Conservation (phyloP, 1,140 invertebrate species). For the Halictus rubicundus region DNA sequence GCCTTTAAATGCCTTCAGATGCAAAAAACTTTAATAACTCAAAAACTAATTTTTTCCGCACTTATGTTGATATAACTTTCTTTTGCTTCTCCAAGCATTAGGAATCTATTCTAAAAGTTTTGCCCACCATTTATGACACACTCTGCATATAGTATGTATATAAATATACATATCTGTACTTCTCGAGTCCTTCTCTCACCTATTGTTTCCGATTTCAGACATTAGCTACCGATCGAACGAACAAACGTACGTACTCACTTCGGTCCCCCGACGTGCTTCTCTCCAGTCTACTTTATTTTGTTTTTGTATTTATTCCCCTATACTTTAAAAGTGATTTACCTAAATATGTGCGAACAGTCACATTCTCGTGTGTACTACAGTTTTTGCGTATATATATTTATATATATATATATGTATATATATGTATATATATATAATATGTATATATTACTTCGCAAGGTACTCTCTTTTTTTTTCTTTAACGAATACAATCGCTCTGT, state of each 20-base stretch:
- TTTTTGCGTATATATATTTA: constrained; percentile 68
- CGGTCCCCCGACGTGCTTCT: constrained; percentile 51
- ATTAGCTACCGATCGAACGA: constrained; percentile 42
- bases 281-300: constrained; percentile 57
- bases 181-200: neutral
- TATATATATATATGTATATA: constrained; percentile 61
- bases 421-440: constrained; percentile 64
- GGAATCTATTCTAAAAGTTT: too few relatives aligned
- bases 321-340: constrained; percentile 72
- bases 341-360: constrained; percentile 68
- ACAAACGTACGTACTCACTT: constrained; percentile 52
- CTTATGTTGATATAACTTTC: too few relatives aligned
- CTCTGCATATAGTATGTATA: too few relatives aligned
- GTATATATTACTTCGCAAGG: constrained; percentile 69
- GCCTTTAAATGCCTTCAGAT: too few relatives aligned
- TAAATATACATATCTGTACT: neutral
- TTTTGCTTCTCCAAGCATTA: too few relatives aligned
- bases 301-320: constrained; percentile 58
- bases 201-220: neutral
- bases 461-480: constrained; percentile 67
- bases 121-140: too few relatives aligned
- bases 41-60: too few relatives aligned
- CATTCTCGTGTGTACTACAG: constrained; percentile 65
- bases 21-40: too few relatives aligned
- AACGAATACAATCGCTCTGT: constrained; percentile 79